phyloP scores from a whole-genome alignment of 2,113 vertebrate species.

The Polyodon spathula region DNA sequence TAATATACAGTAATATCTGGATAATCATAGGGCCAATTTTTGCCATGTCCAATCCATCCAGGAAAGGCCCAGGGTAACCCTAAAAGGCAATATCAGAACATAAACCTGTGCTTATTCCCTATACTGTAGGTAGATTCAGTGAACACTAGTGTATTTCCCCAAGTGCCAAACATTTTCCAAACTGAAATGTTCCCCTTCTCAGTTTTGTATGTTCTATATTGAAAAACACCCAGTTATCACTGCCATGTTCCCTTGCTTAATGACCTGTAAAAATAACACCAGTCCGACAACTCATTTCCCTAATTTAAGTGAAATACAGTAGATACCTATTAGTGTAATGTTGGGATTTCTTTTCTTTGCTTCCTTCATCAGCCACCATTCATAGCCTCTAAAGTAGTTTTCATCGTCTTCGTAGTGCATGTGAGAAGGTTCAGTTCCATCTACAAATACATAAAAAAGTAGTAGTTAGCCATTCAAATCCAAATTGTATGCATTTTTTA shows the following conservation, averaged over 20 bases:
- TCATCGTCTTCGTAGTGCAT: slow-evolving; percentile 89
- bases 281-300: no score
- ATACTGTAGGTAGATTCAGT: not conserved
- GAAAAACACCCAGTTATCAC: no score
- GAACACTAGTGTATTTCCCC: no score
- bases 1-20: slow-evolving; percentile 80
- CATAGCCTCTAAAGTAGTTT: slow-evolving; percentile 90
- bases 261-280: no score
- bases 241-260: no score
- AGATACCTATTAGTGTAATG: slow-evolving; percentile 78
- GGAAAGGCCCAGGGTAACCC: slow-evolving; percentile 92
- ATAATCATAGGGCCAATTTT: slow-evolving; percentile 80
- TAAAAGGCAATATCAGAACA: slow-evolving; percentile 30
- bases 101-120: not conserved
- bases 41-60: slow-evolving; percentile 78
- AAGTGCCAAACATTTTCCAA: no score
- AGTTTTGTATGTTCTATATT: no score
- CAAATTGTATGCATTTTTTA: no score
- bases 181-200: no score
- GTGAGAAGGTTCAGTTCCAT: slow-evolving; percentile 92
- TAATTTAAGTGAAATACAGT: no score
- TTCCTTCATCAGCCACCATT: slow-evolving; percentile 98
- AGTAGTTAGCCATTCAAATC: not conserved
- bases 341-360: slow-evolving; percentile 92
- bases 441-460: slow-evolving; percentile 40